phyloP scores from a whole-genome alignment of 2,888 invertebrate genomes.

The Cataglyphis livida region DNA sequence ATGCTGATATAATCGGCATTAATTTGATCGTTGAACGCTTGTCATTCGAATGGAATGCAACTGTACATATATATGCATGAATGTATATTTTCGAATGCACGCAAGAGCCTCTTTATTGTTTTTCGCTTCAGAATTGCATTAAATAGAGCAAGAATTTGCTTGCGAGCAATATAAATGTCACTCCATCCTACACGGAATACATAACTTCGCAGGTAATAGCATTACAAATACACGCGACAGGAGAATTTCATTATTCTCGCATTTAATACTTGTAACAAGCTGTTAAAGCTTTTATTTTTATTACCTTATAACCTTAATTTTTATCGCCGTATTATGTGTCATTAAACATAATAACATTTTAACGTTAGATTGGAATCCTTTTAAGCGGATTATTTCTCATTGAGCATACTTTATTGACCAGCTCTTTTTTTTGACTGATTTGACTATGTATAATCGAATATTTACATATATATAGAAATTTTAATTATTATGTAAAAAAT shows the following conservation, averaged over 20 bases:
- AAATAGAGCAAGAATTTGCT: slow-evolving; percentile 52
- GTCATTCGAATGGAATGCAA: slow-evolving; percentile 1
- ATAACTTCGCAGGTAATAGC: slow-evolving; percentile 32
- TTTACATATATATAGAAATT: neutral
- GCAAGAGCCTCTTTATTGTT: slow-evolving; percentile 8
- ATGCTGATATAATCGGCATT: slow-evolving; percentile 46
- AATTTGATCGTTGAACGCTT: slow-evolving; percentile 41
- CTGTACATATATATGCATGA: neutral
- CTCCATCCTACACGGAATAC: neutral
- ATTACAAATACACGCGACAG: slow-evolving; percentile 25
- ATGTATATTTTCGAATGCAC: neutral
- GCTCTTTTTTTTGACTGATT: neutral
- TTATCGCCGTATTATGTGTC: slow-evolving; percentile 8
- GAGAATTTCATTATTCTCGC: slow-evolving; percentile 44
- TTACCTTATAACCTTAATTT: slow-evolving; percentile 37
- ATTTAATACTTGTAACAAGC: slow-evolving; percentile 43
- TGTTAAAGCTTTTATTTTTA: slow-evolving; percentile 35
- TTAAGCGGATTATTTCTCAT: slow-evolving; percentile 22
- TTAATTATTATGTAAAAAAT: neutral
- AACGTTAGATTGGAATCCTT: neutral
- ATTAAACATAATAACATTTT: slow-evolving; percentile 37
- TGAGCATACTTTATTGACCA: neutral
- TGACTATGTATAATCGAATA: neutral
- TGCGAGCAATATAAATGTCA: slow-evolving; percentile 36
- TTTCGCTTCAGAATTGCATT: slow-evolving; percentile 21